Base-by-base conservation (phyloP, 2,888 invertebrate species). In the Nymphalis polychloros region DNA sequence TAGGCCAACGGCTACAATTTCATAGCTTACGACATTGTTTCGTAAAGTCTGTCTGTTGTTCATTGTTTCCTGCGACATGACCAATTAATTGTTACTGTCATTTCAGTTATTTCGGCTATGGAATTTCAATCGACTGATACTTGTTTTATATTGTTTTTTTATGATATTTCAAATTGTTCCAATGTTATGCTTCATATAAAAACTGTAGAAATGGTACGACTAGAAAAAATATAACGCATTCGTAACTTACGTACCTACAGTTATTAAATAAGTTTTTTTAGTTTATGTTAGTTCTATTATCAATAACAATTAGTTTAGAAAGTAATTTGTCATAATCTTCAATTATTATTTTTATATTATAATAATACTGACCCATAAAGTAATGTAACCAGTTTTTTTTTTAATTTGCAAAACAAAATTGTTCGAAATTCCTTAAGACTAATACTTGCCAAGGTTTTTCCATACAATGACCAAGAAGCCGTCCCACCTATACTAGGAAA, bases 1-100 rank as follows among this genome's bases (percentile, higher is more conserved):
- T 91, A 88, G 87, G 78, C 83, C 79, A 83, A 80, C 82, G 79
- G 80, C 82, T 81, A 88, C 88, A 89, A 88, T 90, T 90, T 90
- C 87, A 90, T 84, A 80, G 79, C 84, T 90, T 91, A 83, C 90
- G 85, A 88, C 85, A 90, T 78, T 77, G 81, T 91, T 89, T 90
- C 90, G 88, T 81, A 89, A 91, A 83, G 27, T 70, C 72, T 73
- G 74, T 75, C 71, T 64, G 65, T 73, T 72, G 75, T 77, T 78
- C 78, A 78, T 78, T 78, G 79, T 81, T 78, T 84, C 82, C 77
- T 77, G 77, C 80, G 76, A 73, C 77, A 79, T 76, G 77, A 77
- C 74, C 71, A 73, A 69, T 75, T 73, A 75, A 72, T 75, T 69
- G 52, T 67, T 62, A 64, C 62, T 74, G 72, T 75, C 72, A 69